Conservation (phyloP, 2,113 vertebrate species). For the Athene cunicularia region DNA sequence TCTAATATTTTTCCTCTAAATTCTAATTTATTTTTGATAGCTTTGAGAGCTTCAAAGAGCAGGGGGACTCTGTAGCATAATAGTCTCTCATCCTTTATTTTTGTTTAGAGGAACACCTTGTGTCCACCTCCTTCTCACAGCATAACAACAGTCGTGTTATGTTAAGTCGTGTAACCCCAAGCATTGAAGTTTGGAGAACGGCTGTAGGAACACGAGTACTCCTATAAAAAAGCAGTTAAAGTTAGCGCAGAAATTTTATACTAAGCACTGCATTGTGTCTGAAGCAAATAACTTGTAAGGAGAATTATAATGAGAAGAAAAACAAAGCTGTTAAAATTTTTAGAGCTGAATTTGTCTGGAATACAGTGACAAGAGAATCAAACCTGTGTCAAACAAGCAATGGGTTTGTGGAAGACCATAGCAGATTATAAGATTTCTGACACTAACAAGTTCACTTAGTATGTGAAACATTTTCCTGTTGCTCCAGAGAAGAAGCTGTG, state of each 20-base stretch:
- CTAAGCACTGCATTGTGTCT: background rate
- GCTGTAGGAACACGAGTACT: background rate
- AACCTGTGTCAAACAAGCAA: background rate
- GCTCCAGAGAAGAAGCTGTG: background rate
- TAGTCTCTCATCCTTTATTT: background rate
- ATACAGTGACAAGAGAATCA: background rate
- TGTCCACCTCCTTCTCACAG: background rate
- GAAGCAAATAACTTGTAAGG: background rate
- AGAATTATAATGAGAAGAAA: background rate
- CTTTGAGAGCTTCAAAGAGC: background rate
- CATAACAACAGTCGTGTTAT: no score
- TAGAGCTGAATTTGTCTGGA: background rate
- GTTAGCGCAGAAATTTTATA: background rate
- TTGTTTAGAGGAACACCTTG: background rate
- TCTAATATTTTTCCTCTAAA: background rate
- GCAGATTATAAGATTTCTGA: background rate
- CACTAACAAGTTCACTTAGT: background rate
- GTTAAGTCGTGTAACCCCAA: accelerated
- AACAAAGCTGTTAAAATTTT: background rate
- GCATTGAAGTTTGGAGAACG: background rate
- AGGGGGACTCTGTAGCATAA: background rate
- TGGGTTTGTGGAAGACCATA: background rate
- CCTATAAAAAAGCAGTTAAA: background rate
- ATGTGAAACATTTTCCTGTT: background rate
- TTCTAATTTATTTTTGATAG: background rate